Evolutionary conservation across 2,113 vertebrate species (phyloP).

Genomic region (Gymnorhina tibicen): DNA sequence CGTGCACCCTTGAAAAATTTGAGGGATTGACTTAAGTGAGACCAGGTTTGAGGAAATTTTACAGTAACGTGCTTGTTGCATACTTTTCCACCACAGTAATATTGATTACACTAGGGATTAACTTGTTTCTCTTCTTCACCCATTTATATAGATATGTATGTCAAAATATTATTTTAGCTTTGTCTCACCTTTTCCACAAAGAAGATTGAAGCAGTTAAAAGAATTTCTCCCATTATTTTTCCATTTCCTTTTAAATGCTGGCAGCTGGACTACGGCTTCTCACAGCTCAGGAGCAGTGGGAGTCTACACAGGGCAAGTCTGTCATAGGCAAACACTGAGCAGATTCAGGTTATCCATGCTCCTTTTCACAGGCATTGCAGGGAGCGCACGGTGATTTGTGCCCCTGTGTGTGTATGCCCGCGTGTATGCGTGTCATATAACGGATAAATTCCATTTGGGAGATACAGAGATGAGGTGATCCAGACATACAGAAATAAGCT

Average conservation of each 20-base stretch:
- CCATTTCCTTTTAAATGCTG: not conserved
- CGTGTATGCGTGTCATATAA: fast-evolving
- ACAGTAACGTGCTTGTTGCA: fast-evolving
- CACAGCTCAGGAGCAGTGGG: not conserved
- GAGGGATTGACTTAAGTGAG: not conserved
- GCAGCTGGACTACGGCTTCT: not conserved
- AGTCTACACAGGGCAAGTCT: not conserved
- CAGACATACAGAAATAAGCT: not conserved
- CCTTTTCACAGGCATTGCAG: not conserved
- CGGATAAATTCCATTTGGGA: not conserved
- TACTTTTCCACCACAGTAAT: not conserved
- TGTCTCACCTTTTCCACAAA: not conserved
- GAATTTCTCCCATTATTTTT: not conserved
- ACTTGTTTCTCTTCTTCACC: not conserved
- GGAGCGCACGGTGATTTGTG: not conserved
- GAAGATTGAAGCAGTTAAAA: not conserved
- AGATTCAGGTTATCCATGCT: not conserved
- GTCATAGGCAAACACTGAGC: not conserved
- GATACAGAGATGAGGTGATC: not conserved
- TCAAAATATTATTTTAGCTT: not conserved
- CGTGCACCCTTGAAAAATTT: not conserved
- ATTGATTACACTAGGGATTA: not conserved
- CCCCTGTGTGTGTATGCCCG: fast-evolving
- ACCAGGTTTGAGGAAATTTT: not conserved
- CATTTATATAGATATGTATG: not conserved